Percentiles rank a stretch among this genome's conserved stretches.
These are phyloP conservation scores for Temnopleurus reevesii DNA, from an alignment of 53 echinoderm and acorn worm species.

Conservation along the genomic window DNA sequence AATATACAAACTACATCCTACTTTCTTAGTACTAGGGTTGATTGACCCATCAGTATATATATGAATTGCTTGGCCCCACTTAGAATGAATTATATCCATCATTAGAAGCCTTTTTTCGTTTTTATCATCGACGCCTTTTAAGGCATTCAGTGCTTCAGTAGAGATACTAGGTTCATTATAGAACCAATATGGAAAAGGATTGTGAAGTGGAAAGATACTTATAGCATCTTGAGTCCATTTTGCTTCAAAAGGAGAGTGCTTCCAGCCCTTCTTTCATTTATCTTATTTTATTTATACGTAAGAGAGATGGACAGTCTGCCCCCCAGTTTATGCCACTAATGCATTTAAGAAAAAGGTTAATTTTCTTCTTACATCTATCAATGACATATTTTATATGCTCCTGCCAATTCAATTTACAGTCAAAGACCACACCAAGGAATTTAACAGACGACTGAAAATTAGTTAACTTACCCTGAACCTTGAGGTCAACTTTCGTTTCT, in stretches of 20 bases:
- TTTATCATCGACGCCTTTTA: too few species aligned
- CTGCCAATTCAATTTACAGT: conserved; percentile 39
- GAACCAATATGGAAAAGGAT: too few species aligned
- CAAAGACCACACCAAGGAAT: background rate
- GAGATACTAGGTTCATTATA: too few species aligned
- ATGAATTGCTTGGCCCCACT: background rate
- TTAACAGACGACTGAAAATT: too few species aligned
- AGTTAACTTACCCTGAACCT: too few species aligned
- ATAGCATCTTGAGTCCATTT: too few species aligned
- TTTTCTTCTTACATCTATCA: conserved; percentile 47
- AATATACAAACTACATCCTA: background rate
- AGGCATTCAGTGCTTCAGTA: too few species aligned
- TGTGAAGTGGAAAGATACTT: too few species aligned
- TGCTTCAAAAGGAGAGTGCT: too few species aligned
- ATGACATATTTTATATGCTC: conserved; percentile 35
- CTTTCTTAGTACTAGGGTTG: background rate
- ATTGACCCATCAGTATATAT: conserved; percentile 20
- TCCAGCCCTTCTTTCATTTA: too few species aligned
- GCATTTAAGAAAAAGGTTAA: conserved; percentile 29
- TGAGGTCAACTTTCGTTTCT: background rate
- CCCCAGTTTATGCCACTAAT: conserved; percentile 29
- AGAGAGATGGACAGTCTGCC: background rate
- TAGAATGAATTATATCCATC: too few species aligned
- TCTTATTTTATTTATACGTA: background rate
- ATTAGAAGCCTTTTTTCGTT: too few species aligned